phyloP scores from a whole-genome alignment of 35 echinoderm and acorn worm species.

The Holothuria glaberrima region DNA sequence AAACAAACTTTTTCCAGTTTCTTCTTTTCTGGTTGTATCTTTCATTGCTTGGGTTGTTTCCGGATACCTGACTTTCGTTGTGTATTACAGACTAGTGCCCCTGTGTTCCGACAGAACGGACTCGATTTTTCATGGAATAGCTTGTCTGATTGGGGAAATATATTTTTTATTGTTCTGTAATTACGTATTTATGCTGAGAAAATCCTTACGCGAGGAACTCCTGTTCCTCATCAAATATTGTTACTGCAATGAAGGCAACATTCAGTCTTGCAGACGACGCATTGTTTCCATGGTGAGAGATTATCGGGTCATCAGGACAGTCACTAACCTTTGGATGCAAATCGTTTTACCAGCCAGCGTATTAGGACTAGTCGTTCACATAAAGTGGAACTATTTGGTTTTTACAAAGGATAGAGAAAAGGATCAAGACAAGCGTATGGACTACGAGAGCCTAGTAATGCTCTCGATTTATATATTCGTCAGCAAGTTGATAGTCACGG shows the following conservation, averaged over 20 bases:
- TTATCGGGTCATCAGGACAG: conserved; percentile 46
- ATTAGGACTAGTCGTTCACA: conserved; percentile 37
- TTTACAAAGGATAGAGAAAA: conserved; percentile 9
- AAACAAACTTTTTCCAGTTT: conserved; percentile 1
- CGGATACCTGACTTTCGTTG: background rate
- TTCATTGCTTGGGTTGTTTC: conserved; percentile 32
- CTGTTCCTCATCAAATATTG: conserved; percentile 50
- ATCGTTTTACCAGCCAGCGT: conserved; percentile 40
- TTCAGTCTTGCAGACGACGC: conserved; percentile 47
- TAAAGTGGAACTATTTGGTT: conserved; percentile 48
- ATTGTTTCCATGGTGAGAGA: conserved; percentile 58
- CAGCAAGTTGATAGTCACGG: conserved; percentile 24
- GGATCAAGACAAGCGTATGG: background rate
- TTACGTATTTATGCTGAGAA: conserved; percentile 30
- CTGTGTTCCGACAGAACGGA: background rate
- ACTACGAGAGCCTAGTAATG: background rate
- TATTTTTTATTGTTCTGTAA: conserved; percentile 41
- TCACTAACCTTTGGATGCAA: conserved; percentile 56
- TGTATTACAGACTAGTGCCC: background rate
- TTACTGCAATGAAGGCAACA: conserved; percentile 45
- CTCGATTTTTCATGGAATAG: background rate
- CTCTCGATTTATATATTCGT: conserved; percentile 38
- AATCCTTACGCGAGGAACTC: conserved; percentile 34
- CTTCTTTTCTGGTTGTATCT: background rate
- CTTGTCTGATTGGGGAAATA: background rate